Evolutionary conservation across 2,113 vertebrate species (phyloP), one percentile per base, ranked within the genome.

Genomic region (Bubo blakistoni): DNA sequence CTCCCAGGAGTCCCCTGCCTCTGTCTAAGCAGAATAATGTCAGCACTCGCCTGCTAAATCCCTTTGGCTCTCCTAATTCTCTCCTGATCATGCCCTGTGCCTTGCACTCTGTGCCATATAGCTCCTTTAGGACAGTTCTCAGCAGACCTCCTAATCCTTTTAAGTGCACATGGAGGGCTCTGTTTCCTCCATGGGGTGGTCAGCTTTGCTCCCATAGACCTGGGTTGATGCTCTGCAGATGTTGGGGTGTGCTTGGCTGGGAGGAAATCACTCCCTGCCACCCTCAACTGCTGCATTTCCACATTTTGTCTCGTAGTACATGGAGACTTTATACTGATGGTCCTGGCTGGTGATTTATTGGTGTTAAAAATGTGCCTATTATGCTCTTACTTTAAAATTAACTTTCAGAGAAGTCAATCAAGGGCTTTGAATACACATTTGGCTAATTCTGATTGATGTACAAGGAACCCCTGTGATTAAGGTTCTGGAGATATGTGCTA

Each of bases 391-490:
- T 92, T 55, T 94, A 7, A 76, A 52, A 80, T 82, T 79, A 86
- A 69, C 49, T 95, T 94, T 87, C 61, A 74, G 83, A 47, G 95
- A 87, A 91, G 85, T 94, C 83, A 89, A 6, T 94, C 86, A 77
- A 84, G 46, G 66, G 27, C 81, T 89, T 85, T 91, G 70, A 94
- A 85, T 54, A 27, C 66, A 34, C 58, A 66, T 89, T 80, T 94
- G 86, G 26, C 49, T 94, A 90, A 92, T 87, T 91, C 17, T 81
- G 91, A 89, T 79, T 91, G 88, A 85, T 90, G 78, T 20, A 46
- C 40, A 66, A 65, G 66, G 58, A 49, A 8, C 19, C 20, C 5
- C 73, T 27, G 72, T 84, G 80, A 79, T 66, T 76, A 58, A 92
- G 32, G 83, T 61, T 92, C 77, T 91, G 86, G 54, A 77, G 54